Evolutionary conservation across 2,797 vertebrate genomes (phyloP), one percentile per base, ranked within the genome.

Genomic region (Leptodactylus fallax): DNA sequence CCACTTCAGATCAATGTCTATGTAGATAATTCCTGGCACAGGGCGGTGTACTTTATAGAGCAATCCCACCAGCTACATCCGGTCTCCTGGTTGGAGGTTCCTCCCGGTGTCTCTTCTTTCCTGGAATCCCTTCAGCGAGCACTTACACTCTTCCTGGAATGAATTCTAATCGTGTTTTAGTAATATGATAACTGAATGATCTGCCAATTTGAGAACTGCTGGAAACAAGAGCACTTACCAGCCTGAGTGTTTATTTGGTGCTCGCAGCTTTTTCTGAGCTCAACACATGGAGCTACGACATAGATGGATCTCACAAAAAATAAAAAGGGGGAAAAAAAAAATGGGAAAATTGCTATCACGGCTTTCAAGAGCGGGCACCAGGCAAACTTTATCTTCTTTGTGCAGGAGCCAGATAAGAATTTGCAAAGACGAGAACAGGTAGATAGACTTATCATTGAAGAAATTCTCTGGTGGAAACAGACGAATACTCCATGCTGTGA

Each of bases 91-190:
- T 87, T 7, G 69, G 79, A 49, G 71, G n/a, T 72, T 87, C 71
- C 67, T 16, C 25, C 74, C 17, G n/a, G 12, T 16, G 51, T 36
- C 63, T 84, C 61, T 51, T 25, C 19, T 79, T 88, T 88, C 71
- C 86, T 87, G 87, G 87, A 83, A 78, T 83, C 76, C 61, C 36
- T 72, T 87, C 60, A 67, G 71, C 58, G 10, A 61, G 71, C 80
- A 83, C 87, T 83, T 67, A 77, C 55, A 14, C 71, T 83, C 71
- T 87, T 87, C 87, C 81, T 53, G 65, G 81, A 88, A 88, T 71
- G 55, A 60, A 61, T 36, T 49, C 23, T 84, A 87, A 87, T 87
- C 47, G 78, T 23, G n/a, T 85, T 78, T 61, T 85, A 80, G 87
- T 78, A 83, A 88, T 85, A 51, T 71, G 72, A 87, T 83, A 83